Evolutionary conservation across 2,888 invertebrate genomes (phyloP).

Genomic region (Lycia hirtaria): DNA sequence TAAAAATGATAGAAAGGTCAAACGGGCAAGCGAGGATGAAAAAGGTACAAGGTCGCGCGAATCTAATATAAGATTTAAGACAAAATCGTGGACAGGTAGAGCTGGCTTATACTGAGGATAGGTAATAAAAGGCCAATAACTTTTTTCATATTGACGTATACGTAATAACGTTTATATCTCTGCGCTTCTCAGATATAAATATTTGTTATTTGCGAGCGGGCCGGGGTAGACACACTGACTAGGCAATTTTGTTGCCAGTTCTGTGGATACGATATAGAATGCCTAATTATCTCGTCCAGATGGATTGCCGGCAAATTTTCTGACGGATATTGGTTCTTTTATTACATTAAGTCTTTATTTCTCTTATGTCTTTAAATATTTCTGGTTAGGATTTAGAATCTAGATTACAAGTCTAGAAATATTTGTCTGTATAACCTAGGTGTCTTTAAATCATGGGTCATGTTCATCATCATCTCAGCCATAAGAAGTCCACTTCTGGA

Average conservation of each 20-base stretch:
- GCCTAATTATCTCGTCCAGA: conserved; percentile 3
- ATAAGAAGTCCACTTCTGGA: too few species aligned
- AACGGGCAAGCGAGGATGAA: conserved; percentile 14
- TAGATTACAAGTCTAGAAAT: too few species aligned
- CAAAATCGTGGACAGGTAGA: conserved; percentile 33
- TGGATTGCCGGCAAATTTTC: background rate
- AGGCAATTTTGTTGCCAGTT: conserved; percentile 5
- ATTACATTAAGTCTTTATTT: background rate
- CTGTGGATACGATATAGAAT: background rate
- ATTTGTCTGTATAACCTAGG: background rate
- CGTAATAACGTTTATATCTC: conserved; percentile 27
- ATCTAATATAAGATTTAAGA: conserved; percentile 35
- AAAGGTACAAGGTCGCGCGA: conserved; percentile 30
- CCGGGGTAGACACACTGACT: conserved; percentile 15
- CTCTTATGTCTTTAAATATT: background rate
- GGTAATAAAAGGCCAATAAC: conserved; percentile 37
- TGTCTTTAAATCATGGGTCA: background rate
- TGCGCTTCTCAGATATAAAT: conserved; percentile 18
- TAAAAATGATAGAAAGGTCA: conserved; percentile 35
- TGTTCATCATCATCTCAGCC: background rate
- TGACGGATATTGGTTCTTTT: background rate
- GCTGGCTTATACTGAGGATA: conserved; percentile 32
- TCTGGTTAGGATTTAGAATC: background rate
- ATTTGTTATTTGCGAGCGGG: conserved; percentile 19
- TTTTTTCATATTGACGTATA: conserved; percentile 34